phyloP scores from a whole-genome alignment of 2,888 invertebrate genomes.

The Dendrolimus pini region DNA sequence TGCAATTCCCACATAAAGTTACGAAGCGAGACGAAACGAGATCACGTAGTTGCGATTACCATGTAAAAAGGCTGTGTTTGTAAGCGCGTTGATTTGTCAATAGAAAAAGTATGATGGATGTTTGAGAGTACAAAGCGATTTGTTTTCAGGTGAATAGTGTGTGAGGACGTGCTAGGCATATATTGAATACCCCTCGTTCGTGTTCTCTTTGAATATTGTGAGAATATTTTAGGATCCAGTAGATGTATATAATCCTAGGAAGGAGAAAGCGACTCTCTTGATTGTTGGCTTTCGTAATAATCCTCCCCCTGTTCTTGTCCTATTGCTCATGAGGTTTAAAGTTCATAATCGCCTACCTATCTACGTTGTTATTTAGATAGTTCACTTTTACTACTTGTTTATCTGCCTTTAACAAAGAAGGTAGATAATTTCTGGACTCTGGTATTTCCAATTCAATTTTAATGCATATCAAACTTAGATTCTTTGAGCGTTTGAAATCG shows the following conservation, averaged over 20 bases:
- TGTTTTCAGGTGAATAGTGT: slow-evolving; percentile 47
- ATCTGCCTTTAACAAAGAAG: too few species aligned
- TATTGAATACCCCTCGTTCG: not conserved
- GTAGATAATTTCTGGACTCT: too few species aligned
- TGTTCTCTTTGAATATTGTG: too few species aligned
- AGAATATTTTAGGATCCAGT: not conserved
- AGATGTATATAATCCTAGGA: not conserved
- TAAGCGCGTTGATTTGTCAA: slow-evolving; percentile 63
- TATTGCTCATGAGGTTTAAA: too few species aligned
- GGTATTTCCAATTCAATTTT: too few species aligned
- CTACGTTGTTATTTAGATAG: too few species aligned
- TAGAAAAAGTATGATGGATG: slow-evolving; percentile 71
- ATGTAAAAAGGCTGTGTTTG: slow-evolving; percentile 72
- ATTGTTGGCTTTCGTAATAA: not conserved
- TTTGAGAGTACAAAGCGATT: slow-evolving; percentile 55
- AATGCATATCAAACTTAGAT: too few species aligned
- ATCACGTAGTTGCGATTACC: slow-evolving; percentile 68
- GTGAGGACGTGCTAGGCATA: not conserved
- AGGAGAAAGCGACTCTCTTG: not conserved
- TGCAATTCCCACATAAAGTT: slow-evolving; percentile 51
- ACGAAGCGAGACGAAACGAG: slow-evolving; percentile 58
- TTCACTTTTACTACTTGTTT: too few species aligned
- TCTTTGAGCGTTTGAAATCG: too few species aligned
- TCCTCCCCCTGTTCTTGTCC: not conserved
- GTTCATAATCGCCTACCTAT: too few species aligned